Evolutionary conservation across 2,797 vertebrate species (phyloP), one percentile per base, ranked within the genome.

Genomic region (Cynodonichthys magdalenae): DNA sequence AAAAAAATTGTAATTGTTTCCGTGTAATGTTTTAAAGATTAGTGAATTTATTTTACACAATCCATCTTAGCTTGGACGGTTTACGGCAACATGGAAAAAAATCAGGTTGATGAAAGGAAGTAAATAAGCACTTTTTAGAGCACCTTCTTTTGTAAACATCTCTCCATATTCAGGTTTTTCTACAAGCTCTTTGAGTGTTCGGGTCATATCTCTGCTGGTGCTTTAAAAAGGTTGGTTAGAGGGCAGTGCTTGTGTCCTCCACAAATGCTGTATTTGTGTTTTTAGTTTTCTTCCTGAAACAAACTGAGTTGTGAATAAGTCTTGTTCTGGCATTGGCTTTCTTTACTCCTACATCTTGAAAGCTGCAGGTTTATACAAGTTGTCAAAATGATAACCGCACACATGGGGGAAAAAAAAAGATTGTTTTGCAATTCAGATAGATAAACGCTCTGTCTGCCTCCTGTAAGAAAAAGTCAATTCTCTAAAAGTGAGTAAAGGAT

Each of bases 241-340:
- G 63, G 46, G 24, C n/a, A 19, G 17, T 50, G 39, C 54, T 63
- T 20, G 46, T 54, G 12, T 29, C 36, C 6, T 45, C 31, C 19
- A 53, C 18, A 11, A 24, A 53, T 29, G 24, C 3, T 12, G 29
- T 17, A 29, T 31, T 15, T 62, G 15, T 20, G 29, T 48, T 50
- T 48, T 31, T 28, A 27, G 46, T 15, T 19, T 49, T 24, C 41
- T 65, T 31, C 27, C 1, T 29, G 15, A 15, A 53, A 44, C n/a
- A 49, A 50, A 42, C 9, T 0, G n/a, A 53, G 27, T 1, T 46
- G 5, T 41, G 19, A 15, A 53, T 48, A 7, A 36, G 48, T 36
- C 28, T 27, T n/a, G 20, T 63, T 19, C 2, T 14, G 18, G 11
- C 15, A 11, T 11, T 15, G n/a, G 8, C 19, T 18, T 44, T 28